These are phyloP conservation scores for Sphaeramia orbicularis DNA, from an alignment of 2,797 vertebrate genomes.

Conservation along the genomic window DNA sequence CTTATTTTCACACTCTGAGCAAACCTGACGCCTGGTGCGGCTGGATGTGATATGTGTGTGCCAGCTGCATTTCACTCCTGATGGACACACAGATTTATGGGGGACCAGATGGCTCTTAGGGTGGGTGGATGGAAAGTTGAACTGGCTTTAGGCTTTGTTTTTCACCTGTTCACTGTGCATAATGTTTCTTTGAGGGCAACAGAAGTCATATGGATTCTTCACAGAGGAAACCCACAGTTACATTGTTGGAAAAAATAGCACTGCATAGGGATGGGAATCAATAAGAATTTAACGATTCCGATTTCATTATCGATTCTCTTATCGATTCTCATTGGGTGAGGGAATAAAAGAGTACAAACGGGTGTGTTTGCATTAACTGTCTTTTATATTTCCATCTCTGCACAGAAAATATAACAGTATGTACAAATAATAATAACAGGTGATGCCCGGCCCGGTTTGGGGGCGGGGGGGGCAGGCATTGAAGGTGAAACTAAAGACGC, in stretches of 20 bases:
- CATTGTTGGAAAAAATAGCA: slow-evolving; percentile 79
- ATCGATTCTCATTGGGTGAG: no score
- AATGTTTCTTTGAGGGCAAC: slow-evolving; percentile 29
- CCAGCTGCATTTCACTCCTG: slow-evolving; percentile 86
- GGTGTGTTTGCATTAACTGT: no score
- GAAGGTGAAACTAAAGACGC: no score
- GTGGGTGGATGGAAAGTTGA: slow-evolving; percentile 57
- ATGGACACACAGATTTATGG: slow-evolving; percentile 87
- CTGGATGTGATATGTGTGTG: slow-evolving; percentile 61
- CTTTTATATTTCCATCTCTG: no score
- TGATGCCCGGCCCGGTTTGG: no score
- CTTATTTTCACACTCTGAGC: slow-evolving; percentile 88
- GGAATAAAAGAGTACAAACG: no score
- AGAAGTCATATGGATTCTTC: slow-evolving; percentile 69
- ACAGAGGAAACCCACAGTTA: slow-evolving; percentile 84
- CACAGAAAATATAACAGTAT: no score
- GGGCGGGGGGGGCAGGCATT: no score
- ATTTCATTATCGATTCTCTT: no score
- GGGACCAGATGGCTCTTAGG: slow-evolving; percentile 70
- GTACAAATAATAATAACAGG: no score
- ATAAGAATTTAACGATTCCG: no score
- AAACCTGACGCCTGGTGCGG: slow-evolving; percentile 82
- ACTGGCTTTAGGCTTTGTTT: slow-evolving; percentile 65
- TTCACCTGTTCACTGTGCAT: slow-evolving; percentile 10
- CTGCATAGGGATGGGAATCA: no score